These are phyloP conservation scores for Rhyzopertha dominica DNA, from an alignment of 1,140 invertebrate species.

Conservation along the genomic window DNA sequence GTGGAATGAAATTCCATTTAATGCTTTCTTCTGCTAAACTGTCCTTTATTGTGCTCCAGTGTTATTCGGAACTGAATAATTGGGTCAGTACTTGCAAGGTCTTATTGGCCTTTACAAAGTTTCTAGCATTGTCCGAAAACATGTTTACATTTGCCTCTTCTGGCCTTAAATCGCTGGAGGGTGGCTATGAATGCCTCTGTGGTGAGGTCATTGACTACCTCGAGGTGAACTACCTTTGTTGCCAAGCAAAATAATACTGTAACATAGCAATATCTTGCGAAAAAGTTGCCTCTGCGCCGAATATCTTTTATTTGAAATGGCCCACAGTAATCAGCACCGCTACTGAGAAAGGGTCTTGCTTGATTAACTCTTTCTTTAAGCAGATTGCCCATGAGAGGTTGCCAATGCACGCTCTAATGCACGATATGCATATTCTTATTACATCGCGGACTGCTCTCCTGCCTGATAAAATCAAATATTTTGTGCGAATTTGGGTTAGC, in stretches of 20 bases:
- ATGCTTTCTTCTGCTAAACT: no score
- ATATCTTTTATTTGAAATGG: constrained; percentile 27
- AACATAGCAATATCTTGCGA: constrained; percentile 35
- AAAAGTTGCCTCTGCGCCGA: constrained; percentile 1
- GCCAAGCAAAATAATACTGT: constrained; percentile 41
- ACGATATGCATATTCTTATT: constrained; percentile 18
- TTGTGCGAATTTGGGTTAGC: constrained; percentile 13
- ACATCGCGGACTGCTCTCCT: no score
- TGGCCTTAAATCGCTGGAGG: constrained; percentile 39
- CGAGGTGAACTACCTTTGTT: constrained; percentile 34
- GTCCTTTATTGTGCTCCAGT: no score
- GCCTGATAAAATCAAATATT: constrained; percentile 17
- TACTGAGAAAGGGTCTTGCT: constrained; percentile 24
- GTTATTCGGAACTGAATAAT: no score
- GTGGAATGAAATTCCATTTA: not conserved
- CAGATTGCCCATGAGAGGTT: constrained; percentile 40
- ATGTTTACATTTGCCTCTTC: constrained; percentile 33
- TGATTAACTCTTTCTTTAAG: constrained; percentile 28
- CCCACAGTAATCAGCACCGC: constrained; percentile 39
- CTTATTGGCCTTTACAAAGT: not conserved
- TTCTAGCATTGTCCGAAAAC: no score
- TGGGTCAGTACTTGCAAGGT: not conserved
- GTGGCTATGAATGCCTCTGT: constrained; percentile 35
- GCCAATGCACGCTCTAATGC: constrained; percentile 10
- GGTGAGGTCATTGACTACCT: constrained; percentile 22